Percentiles rank a stretch among this genome's conserved stretches.
Evolutionary conservation across 2,113 vertebrate species (phyloP).

Genomic region (Struthio camelus): DNA sequence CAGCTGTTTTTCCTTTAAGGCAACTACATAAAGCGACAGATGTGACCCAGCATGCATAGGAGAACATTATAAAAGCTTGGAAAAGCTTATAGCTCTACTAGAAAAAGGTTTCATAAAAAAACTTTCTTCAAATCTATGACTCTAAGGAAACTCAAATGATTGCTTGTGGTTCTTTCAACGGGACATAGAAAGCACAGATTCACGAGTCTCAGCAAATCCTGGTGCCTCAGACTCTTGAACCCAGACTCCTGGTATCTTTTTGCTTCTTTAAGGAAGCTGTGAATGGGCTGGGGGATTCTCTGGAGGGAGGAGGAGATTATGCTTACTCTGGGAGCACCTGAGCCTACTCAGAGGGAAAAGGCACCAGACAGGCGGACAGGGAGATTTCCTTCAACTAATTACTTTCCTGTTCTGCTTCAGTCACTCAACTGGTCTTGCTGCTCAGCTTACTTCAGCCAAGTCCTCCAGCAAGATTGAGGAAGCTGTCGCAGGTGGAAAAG

Average conservation of each 20-base stretch:
- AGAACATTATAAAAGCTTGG: background rate
- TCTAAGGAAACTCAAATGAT: background rate
- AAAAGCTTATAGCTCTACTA: background rate
- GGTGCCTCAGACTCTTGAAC: background rate
- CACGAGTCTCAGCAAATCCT: background rate
- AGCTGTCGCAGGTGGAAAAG: too few species aligned
- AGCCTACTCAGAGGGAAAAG: background rate
- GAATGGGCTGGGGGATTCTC: background rate
- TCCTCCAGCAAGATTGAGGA: background rate
- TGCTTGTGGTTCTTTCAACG: background rate
- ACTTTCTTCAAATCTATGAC: background rate
- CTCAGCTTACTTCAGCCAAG: background rate
- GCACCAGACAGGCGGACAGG: background rate
- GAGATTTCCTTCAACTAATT: background rate
- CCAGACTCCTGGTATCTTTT: background rate
- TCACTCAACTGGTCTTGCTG: background rate
- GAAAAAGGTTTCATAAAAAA: background rate
- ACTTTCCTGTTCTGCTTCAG: background rate
- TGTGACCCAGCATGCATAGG: background rate
- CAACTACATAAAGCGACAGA: background rate
- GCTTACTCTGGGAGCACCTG: background rate
- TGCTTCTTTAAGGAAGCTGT: background rate
- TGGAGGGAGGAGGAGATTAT: background rate
- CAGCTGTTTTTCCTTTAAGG: slow-evolving; percentile 10
- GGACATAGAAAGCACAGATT: background rate